Conservation (phyloP, 1,140 invertebrate genomes). For the Piezodorus guildinii region DNA sequence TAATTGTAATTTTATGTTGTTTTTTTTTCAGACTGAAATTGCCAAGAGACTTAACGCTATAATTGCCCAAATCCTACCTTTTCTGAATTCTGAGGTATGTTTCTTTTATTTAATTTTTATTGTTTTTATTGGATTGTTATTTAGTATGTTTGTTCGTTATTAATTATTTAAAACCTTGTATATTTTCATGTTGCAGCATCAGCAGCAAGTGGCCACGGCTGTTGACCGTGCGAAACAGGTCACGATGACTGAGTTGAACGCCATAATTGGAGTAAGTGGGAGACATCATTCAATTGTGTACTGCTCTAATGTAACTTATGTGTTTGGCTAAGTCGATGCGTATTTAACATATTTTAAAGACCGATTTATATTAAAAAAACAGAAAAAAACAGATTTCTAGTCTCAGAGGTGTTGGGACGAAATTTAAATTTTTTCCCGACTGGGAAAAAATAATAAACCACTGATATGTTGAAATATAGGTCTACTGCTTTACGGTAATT, state of each 20-base stretch:
- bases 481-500: too few relatives aligned
- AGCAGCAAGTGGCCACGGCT: constrained; percentile 83
- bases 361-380: too few relatives aligned
- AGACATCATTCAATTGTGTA: not conserved
- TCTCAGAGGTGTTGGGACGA: too few relatives aligned
- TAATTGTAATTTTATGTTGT: constrained; percentile 6
- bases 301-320: not conserved
- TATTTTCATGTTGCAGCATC: constrained; percentile 47
- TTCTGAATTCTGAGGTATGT: constrained; percentile 72
- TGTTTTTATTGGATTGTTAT: not conserved
- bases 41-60: constrained; percentile 84
- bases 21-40: constrained; percentile 74
- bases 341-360: too few relatives aligned
- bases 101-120: not conserved
- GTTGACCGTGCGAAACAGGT: constrained; percentile 92
- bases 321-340: not conserved
- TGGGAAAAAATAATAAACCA: too few relatives aligned
- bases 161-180: too few relatives aligned
- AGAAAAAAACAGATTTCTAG: too few relatives aligned
- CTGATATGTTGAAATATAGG: too few relatives aligned
- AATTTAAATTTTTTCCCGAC: too few relatives aligned
- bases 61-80: constrained; percentile 81
- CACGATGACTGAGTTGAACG: constrained; percentile 85
- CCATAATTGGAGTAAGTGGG: constrained; percentile 68
- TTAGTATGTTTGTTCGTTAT: not conserved